phyloP scores from a whole-genome alignment of 2,888 invertebrate genomes.

The Nemotelus pantherinus region DNA sequence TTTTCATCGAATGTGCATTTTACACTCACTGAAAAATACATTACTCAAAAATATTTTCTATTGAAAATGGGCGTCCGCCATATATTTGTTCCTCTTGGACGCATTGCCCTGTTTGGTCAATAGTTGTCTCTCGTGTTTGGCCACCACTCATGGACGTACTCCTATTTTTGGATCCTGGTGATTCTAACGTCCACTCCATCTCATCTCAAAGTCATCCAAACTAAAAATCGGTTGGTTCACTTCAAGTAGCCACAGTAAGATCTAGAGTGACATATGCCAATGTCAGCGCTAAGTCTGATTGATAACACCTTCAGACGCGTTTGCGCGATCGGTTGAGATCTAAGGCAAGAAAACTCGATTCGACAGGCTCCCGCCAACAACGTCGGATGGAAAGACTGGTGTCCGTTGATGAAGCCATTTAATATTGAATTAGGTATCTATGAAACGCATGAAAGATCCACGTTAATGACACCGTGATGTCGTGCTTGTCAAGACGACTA shows the following conservation, averaged over 20 bases:
- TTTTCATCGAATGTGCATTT: too few relatives aligned
- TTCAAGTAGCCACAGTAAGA: conserved; percentile 18
- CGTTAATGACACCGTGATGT: conserved; percentile 20
- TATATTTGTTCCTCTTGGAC: too few relatives aligned
- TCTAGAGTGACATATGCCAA: conserved; percentile 46
- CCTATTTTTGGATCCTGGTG: too few relatives aligned
- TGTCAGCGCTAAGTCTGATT: conserved; percentile 46
- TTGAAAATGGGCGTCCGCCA: too few relatives aligned
- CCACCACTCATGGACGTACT: too few relatives aligned
- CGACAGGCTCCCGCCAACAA: not conserved
- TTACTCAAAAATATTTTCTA: too few relatives aligned
- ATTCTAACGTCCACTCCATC: not conserved
- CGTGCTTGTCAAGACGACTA: conserved; percentile 16
- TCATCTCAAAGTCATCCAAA: conserved; percentile 1
- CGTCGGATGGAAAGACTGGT: not conserved
- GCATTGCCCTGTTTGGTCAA: too few relatives aligned
- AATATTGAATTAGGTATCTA: conserved; percentile 35
- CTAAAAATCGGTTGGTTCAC: not conserved
- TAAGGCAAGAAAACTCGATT: not conserved
- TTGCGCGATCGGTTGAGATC: conserved; percentile 18
- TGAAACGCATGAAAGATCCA: conserved; percentile 35
- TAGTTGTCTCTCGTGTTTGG: too few relatives aligned
- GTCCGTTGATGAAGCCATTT: conserved; percentile 42
- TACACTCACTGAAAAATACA: too few relatives aligned
- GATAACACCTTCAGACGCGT: conserved; percentile 43